Evolutionary conservation across 1,140 invertebrate genomes (phyloP).

Genomic region (Trichonephila clavata): DNA sequence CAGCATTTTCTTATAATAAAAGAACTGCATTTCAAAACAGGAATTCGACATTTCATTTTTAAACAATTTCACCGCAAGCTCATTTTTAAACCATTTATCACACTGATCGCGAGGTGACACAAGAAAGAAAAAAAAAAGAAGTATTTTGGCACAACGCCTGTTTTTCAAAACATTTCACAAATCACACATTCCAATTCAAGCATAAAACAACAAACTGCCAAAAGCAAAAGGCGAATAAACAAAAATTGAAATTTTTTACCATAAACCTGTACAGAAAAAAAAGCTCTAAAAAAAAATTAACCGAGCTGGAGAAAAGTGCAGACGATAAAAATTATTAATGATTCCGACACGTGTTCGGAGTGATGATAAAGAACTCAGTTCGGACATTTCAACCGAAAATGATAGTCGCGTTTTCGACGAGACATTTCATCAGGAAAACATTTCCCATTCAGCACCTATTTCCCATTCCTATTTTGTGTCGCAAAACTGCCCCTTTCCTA

Average conservation of each 20-base stretch:
- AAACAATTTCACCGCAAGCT: no score
- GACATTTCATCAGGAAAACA: slow-evolving; percentile 3
- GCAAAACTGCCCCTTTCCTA: not conserved
- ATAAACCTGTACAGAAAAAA: no score
- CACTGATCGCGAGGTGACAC: no score
- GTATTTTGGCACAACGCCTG: not conserved
- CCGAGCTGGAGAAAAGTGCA: not conserved
- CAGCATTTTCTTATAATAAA: no score
- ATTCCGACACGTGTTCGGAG: not conserved
- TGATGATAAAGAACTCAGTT: slow-evolving; percentile 2
- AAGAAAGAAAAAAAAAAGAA: no score
- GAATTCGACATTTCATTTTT: no score
- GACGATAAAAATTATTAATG: slow-evolving; percentile 44
- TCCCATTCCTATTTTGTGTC: not conserved
- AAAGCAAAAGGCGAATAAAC: not conserved
- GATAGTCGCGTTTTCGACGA: not conserved
- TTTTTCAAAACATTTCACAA: not conserved
- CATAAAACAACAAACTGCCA: not conserved
- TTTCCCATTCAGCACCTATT: not conserved
- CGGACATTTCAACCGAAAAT: not conserved
- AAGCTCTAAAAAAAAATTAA: not conserved
- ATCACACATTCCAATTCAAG: not conserved
- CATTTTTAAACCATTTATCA: no score
- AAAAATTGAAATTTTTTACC: not conserved
- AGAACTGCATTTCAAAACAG: no score